These are phyloP conservation scores for Rhagoletis zephyria DNA, from an alignment of 1,140 invertebrate species.

Conservation along the genomic window DNA sequence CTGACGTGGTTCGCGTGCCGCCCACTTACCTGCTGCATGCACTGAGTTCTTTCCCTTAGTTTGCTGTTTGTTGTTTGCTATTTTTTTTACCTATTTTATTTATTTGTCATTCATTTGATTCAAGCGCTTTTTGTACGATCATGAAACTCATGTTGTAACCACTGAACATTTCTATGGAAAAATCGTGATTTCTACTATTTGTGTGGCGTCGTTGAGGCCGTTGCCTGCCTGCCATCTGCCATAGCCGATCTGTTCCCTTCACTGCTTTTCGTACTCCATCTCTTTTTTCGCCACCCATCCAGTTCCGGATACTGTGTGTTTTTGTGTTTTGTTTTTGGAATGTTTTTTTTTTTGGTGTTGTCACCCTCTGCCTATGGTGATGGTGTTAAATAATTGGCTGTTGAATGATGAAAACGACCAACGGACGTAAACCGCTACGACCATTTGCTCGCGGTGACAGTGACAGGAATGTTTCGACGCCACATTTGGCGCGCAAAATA, in stretches of 20 bases:
- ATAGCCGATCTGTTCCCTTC: conserved; percentile 33
- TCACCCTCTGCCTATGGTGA: conserved; percentile 36
- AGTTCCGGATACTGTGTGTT: conserved; percentile 3
- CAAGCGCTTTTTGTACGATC: conserved; percentile 41
- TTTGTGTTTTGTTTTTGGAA: neutral
- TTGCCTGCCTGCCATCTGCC: conserved; percentile 12
- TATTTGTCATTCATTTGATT: conserved; percentile 6
- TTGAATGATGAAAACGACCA: conserved; percentile 49
- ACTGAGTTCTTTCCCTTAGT: conserved; percentile 5
- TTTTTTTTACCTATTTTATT: neutral
- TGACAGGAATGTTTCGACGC: conserved; percentile 44
- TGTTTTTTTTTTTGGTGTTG: neutral
- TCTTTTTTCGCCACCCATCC: neutral
- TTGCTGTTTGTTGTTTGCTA: neutral
- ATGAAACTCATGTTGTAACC: conserved; percentile 52
- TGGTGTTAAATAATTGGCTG: conserved; percentile 51
- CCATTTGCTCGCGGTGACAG: conserved; percentile 41
- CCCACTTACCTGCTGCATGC: neutral
- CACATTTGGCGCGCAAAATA: conserved; percentile 47
- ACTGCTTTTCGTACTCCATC: neutral
- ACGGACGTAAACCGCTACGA: neutral
- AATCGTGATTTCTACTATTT: conserved; percentile 45
- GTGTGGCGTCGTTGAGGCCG: conserved; percentile 36
- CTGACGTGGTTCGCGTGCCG: neutral
- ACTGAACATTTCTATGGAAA: conserved; percentile 51